A percentile compares a stretch with the other conserved stretches of the same genome.
These are phyloP conservation scores for Astyanax mexicanus DNA, from an alignment of 2,797 vertebrate species.

Conservation along the genomic window DNA sequence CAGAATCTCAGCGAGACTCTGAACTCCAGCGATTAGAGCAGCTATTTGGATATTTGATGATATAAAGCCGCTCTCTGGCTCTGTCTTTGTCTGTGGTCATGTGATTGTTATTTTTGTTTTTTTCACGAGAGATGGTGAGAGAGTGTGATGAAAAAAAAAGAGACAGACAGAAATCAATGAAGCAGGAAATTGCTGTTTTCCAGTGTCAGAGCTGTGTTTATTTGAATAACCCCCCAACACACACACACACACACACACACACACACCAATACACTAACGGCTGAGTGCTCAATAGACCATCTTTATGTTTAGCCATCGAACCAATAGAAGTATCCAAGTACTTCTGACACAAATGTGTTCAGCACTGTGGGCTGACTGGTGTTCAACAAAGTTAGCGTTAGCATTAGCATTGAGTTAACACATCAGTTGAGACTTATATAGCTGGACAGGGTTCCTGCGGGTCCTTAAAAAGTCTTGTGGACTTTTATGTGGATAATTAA, in stretches of 20 bases:
- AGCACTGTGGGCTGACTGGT: neutral
- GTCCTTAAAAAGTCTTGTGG: no score
- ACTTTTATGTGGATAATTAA: no score
- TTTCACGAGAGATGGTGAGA: neutral
- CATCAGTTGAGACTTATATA: no score
- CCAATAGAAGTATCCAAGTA: no score
- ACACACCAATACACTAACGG: no score
- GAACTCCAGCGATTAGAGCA: neutral
- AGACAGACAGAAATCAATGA: conserved; percentile 52
- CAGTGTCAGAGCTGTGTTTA: conserved; percentile 35
- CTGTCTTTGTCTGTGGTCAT: neutral
- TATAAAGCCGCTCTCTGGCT: neutral
- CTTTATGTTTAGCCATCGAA: neutral
- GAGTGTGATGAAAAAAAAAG: conserved; percentile 30
- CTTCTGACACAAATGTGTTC: no score
- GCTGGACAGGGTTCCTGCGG: no score
- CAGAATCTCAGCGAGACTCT: neutral
- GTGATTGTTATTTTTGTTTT: no score
- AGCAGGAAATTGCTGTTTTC: conserved; percentile 61
- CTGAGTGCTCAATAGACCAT: neutral
- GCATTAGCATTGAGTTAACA: no score
- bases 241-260: conserved; percentile 8
- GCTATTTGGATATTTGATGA: neutral
- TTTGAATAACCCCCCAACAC: conserved; percentile 9
- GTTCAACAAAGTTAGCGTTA: neutral